Evolutionary conservation across 2,113 vertebrate genomes (phyloP), one percentile per base, ranked within the genome.

Genomic region (Ascaphus truei): DNA sequence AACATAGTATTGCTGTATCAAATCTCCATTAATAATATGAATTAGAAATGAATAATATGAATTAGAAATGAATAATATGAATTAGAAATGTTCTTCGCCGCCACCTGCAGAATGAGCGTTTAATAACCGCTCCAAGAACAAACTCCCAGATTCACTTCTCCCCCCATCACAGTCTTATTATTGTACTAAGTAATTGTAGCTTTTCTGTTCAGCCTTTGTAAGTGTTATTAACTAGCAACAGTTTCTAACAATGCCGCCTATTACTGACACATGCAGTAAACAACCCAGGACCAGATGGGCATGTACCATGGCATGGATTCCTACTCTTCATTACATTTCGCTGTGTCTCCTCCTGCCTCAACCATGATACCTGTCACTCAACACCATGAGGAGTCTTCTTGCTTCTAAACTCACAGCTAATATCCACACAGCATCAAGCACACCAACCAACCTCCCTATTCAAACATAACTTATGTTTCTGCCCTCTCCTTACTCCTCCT

Each of bases 131-230:
- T 12, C 36, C 5, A 55, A 10, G 11, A 66, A n/a, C n/a, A 52
- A 33, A 13, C 12, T 31, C 16, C n/a, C 36, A 53, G n/a, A n/a
- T 36, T 55, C 33, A 66, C 34, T 25, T 26, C 25, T 30, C 37
- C 11, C 31, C 26, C n/a, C 18, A 41, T 55, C 50, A 55, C 36
- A 53, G 52, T 23, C 34, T 52, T 53, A 64, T 51, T 51, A 36
- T 20, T 7, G 27, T 25, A 48, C 11, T 30, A 37, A 37, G 33
- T 64, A 64, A 64, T 64, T 66, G 50, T 66, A 55, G 50, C 55
- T 27, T 7, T 15, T 27, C 7, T 39, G n/a, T n/a, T n/a, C n/a
- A n/a, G n/a, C 20, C 5, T 9, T 45, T 5, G 41, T 45, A 45
- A 45, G 20, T 45, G 41, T 18, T 45, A 18, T 18, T 13, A 53